These are phyloP conservation scores for Lontra canadensis DNA, from an alignment of 2,113 vertebrate species.

Conservation along the genomic window DNA sequence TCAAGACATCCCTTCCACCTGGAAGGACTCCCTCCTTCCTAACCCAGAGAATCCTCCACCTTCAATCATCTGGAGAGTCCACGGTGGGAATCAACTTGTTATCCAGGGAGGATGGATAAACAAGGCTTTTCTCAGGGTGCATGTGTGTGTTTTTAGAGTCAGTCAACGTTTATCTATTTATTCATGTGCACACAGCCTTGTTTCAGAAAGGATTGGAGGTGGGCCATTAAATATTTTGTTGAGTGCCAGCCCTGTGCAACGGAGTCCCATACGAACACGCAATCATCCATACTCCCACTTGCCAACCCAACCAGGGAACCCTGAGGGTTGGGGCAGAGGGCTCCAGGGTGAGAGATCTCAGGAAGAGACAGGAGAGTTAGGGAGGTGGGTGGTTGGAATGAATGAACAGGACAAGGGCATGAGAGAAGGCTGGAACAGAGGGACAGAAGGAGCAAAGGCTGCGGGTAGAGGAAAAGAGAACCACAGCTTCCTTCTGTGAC, in stretches of 20 bases:
- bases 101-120: not conserved
- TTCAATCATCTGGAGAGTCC: not conserved
- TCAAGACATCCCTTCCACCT: not conserved
- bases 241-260: not conserved
- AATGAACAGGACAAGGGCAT: not conserved
- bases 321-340: not conserved
- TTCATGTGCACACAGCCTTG: not conserved
- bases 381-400: not conserved
- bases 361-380: not conserved
- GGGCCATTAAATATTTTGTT: not conserved
- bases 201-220: not conserved
- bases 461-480: not conserved
- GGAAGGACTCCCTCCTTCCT: not conserved
- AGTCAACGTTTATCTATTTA: not conserved
- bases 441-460: not conserved
- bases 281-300: too few species aligned
- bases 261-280: not conserved
- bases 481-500: not conserved
- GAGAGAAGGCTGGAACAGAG: not conserved
- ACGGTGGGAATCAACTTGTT: not conserved
- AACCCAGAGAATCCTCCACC: not conserved
- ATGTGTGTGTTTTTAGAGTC: not conserved
- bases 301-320: not conserved
- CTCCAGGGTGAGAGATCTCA: not conserved
- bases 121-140: not conserved